phyloP scores from a whole-genome alignment of 2,113 vertebrate genomes.

The Sceloporus tristichus region DNA sequence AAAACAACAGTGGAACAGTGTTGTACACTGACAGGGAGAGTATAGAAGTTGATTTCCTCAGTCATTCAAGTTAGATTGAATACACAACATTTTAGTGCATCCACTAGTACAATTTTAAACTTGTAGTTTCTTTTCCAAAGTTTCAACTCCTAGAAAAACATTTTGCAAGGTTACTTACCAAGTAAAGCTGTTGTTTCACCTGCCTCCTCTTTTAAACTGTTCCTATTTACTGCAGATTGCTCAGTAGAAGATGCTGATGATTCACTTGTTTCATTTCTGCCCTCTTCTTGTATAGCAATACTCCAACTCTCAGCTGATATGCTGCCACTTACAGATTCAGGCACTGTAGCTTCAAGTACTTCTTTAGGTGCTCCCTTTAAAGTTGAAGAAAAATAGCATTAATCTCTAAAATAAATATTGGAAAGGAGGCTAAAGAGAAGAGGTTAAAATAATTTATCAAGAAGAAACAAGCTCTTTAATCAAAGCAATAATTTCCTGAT shows the following conservation, averaged over 20 bases:
- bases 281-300: slow-evolving; percentile 70
- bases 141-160: not conserved
- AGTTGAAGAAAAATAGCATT: slow-evolving; percentile 41
- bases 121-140: not conserved
- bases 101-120: not conserved
- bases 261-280: slow-evolving; percentile 67
- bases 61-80: not conserved
- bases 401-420: not conserved
- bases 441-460: not conserved
- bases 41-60: not conserved
- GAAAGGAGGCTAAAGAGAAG: not conserved
- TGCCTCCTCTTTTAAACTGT: slow-evolving; percentile 73
- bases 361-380: slow-evolving; percentile 78
- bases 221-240: slow-evolving; percentile 63
- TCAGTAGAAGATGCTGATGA: slow-evolving; percentile 67
- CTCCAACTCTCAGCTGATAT: slow-evolving; percentile 71
- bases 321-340: slow-evolving; percentile 72
- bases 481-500: not conserved
- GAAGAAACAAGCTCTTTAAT: not conserved
- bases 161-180: slow-evolving; percentile 66
- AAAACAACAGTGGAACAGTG: not conserved
- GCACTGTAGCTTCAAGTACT: slow-evolving; percentile 69
- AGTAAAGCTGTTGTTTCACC: slow-evolving; percentile 78
- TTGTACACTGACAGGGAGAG: not conserved
- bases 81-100: not conserved